phyloP scores from a whole-genome alignment of 2,797 vertebrate genomes.

The Discoglossus pictus region DNA sequence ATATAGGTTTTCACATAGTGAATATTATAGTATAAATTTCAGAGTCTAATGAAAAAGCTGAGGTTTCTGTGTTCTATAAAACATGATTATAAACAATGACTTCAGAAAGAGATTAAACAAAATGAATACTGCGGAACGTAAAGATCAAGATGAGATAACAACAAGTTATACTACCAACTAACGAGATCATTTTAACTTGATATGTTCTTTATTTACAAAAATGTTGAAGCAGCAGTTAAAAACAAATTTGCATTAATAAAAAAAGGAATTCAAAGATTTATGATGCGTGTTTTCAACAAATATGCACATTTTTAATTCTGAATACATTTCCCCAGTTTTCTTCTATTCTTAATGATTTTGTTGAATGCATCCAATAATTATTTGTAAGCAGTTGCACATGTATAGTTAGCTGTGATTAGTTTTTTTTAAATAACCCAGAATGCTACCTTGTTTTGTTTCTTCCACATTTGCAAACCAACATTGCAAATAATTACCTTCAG shows the following conservation, averaged over 20 bases:
- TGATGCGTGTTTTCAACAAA: slow-evolving; percentile 8
- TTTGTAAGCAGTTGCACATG: too few species aligned
- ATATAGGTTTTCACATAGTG: slow-evolving; percentile 30
- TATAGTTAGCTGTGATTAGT: too few species aligned
- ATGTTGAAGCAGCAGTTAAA: slow-evolving; percentile 39
- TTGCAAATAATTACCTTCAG: too few species aligned
- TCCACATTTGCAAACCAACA: too few species aligned
- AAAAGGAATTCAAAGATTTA: slow-evolving; percentile 29
- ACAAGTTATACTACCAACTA: slow-evolving; percentile 21
- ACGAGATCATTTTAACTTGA: slow-evolving; percentile 44
- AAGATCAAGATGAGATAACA: slow-evolving; percentile 33
- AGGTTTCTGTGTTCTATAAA: slow-evolving; percentile 40
- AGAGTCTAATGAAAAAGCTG: slow-evolving; percentile 32
- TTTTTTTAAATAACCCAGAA: too few species aligned
- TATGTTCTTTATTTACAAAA: slow-evolving; percentile 51
- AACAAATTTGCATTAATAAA: slow-evolving; percentile 36
- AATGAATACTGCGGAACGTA: slow-evolving; percentile 27
- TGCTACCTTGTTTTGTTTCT: too few species aligned
- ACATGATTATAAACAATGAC: slow-evolving; percentile 39
- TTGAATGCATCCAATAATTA: too few species aligned
- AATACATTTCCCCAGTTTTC: too few species aligned
- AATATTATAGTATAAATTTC: slow-evolving; percentile 30
- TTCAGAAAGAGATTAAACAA: slow-evolving; percentile 39
- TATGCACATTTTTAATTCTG: neutral
- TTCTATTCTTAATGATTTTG: too few species aligned